Evolutionary conservation across 1,140 invertebrate genomes (phyloP), one percentile per base, ranked within the genome.

Genomic region (Drosophila ercepeae): DNA sequence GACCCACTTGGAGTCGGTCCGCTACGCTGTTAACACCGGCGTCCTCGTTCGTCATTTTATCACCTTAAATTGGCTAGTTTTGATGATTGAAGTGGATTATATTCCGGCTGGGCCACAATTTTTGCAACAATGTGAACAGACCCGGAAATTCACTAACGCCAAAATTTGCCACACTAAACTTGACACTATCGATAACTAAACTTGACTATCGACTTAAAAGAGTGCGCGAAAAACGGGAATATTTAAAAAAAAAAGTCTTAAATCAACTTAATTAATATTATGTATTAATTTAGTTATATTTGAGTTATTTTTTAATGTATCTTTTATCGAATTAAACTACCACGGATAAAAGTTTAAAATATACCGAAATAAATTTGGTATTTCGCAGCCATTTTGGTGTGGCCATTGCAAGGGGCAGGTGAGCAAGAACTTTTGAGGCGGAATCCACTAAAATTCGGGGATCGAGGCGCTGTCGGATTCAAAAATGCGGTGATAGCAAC

Each of bases 1-100:
- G 82, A 16, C 91, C 91, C 27, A 89, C 39, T 27, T 89, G 79
- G 0, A 91, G 75, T 5, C 88, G 89, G 18, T 89, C 86, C 7
- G 78, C 75, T 21, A 81, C 72, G 49, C 79, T 75, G 54, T 18
- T 60, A 14, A 34, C 45, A 48, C 18, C 50, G 13, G 48, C 45
- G 23, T 21, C 75, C 45, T 78, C 78, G 25, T 88, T 83, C 6
- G 82, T 88, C 82, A 88, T 88, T 51, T 16, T n/a, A 16, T 23
- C 5, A 8, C 27, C 44, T 44, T 46, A 18, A 45, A 57, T 58
- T 49, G 23, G 48, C 53, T 44, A 23, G 25, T 51, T 42, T 18
- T 16, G 1, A 42, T 16, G 14, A 9, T 9, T 19, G 19, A 9
- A 46, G 41, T 44, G 19, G 41, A 46, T 57, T 23, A 21, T 19